These are phyloP conservation scores for Enhydra lutris DNA, from an alignment of 2,113 vertebrate species.

Conservation along the genomic window DNA sequence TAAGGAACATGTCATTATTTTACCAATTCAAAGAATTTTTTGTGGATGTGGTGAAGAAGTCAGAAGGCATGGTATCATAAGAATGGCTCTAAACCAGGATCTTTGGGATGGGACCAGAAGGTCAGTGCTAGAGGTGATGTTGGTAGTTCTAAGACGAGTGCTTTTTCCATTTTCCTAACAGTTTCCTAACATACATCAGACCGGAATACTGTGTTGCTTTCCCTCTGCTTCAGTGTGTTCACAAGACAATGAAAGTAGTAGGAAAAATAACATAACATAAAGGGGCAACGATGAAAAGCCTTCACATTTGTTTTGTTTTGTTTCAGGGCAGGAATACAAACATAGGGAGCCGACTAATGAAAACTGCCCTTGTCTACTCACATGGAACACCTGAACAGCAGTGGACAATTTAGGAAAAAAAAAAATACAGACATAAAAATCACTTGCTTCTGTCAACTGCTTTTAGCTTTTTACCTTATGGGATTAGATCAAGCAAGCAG, in stretches of 20 bases:
- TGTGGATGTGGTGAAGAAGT: neutral
- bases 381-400: neutral
- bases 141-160: neutral
- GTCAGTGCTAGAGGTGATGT: accelerated
- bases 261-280: accelerated
- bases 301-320: neutral
- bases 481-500: neutral
- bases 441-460: neutral
- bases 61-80: neutral
- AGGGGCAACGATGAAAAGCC: neutral
- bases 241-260: no score
- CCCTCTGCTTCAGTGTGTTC: neutral
- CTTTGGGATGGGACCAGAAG: neutral
- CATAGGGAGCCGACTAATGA: neutral
- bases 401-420: neutral
- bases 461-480: neutral
- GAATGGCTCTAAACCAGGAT: neutral
- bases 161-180: neutral
- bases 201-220: neutral
- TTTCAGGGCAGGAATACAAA: neutral
- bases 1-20: neutral
- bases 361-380: neutral
- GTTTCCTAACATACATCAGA: neutral
- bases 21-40: neutral
- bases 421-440: neutral